Conservation (phyloP, 2,888 invertebrate species). For the Drosophila buzzatii region DNA sequence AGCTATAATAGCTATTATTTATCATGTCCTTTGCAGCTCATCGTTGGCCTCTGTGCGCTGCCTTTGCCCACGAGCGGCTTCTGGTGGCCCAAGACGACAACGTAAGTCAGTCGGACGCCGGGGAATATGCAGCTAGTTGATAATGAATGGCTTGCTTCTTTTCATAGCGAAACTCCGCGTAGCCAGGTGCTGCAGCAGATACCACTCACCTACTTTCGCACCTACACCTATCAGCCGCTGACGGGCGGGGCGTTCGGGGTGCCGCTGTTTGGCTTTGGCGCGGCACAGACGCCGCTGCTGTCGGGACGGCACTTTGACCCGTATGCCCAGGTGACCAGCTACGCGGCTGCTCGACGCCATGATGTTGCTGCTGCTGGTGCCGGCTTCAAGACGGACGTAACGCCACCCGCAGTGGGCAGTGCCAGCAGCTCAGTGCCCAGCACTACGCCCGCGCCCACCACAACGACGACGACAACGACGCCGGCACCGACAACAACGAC, state of each 20-base stretch:
- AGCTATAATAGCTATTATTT: background rate
- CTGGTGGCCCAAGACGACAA: constrained; percentile 78
- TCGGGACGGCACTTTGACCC: constrained; percentile 69
- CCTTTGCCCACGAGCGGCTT: constrained; percentile 57
- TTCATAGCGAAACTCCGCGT: constrained; percentile 67
- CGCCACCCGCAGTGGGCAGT: constrained; percentile 48
- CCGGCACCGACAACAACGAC: constrained; percentile 53
- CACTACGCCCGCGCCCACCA: constrained; percentile 37
- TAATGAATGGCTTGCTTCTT: background rate
- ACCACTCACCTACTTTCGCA: constrained; percentile 84
- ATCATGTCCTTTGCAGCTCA: constrained; percentile 40
- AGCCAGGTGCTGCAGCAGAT: constrained; percentile 79
- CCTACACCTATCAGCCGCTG: constrained; percentile 84
- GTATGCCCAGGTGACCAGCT: constrained; percentile 62
- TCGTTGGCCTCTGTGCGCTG: constrained; percentile 28
- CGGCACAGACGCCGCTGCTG: constrained; percentile 72
- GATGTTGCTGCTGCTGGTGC: constrained; percentile 25
- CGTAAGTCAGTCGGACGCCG: constrained; percentile 63
- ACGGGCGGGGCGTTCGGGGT: constrained; percentile 72
- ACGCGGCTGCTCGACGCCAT: constrained; percentile 62
- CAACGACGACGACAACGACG: constrained; percentile 46
- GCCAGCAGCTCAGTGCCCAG: constrained; percentile 17
- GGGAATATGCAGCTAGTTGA: background rate
- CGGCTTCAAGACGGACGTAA: constrained; percentile 48
- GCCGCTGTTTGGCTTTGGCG: constrained; percentile 76